Conservation (phyloP, 2,113 vertebrate species). For the Lagopus muta region DNA sequence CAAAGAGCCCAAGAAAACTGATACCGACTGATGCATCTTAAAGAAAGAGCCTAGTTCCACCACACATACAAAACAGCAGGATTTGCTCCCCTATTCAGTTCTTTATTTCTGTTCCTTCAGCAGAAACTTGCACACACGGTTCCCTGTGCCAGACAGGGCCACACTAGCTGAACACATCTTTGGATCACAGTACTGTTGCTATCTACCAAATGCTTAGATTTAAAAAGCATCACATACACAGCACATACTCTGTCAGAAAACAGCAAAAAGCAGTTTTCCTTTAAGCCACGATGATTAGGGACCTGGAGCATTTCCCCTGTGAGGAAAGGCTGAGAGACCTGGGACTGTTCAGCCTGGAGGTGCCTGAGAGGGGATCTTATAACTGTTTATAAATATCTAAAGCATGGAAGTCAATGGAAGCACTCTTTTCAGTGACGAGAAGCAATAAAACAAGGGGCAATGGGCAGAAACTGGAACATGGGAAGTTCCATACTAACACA, state of each 20-base stretch:
- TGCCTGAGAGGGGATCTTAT: too few species aligned
- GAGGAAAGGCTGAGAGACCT: too few species aligned
- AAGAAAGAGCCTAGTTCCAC: neutral
- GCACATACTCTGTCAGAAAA: neutral
- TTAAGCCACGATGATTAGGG: neutral
- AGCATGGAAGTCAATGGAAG: too few species aligned
- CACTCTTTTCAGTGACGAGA: too few species aligned
- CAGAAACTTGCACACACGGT: neutral
- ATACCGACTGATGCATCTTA: neutral
- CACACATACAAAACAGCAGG: neutral
- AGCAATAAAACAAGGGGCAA: too few species aligned
- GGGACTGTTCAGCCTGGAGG: too few species aligned
- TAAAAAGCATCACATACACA: neutral
- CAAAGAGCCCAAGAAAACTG: neutral
- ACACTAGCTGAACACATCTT: neutral
- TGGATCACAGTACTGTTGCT: neutral
- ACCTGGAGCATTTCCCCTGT: too few species aligned
- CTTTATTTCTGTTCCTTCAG: neutral
- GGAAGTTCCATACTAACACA: too few species aligned
- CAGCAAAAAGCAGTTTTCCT: neutral
- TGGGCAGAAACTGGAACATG: too few species aligned
- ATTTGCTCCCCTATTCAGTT: neutral
- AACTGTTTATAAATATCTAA: too few species aligned
- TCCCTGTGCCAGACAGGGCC: neutral
- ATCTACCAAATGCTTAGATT: neutral